Conservation (phyloP, 1,140 invertebrate species). For the Leptinotarsa defecta region DNA sequence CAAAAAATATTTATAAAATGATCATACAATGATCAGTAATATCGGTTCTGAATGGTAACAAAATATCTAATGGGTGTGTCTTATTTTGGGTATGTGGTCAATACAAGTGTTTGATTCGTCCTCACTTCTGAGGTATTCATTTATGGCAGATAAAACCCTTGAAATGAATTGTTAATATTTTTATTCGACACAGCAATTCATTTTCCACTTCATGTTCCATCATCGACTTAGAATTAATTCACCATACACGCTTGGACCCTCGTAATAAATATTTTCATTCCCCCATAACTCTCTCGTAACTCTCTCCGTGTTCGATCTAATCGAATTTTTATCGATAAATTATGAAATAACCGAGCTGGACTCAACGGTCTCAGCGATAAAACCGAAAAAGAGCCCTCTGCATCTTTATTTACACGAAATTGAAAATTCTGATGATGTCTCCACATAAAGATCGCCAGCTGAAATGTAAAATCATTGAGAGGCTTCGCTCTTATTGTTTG, state of each 20-base stretch:
- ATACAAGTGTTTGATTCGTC: too few relatives aligned
- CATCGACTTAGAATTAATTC: neutral
- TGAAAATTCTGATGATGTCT: slow-evolving; percentile 1
- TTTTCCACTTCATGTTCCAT: too few relatives aligned
- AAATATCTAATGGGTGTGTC: too few relatives aligned
- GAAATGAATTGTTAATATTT: too few relatives aligned
- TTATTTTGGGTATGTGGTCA: too few relatives aligned
- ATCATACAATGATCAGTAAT: too few relatives aligned
- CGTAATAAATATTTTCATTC: neutral
- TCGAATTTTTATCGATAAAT: slow-evolving; percentile 8
- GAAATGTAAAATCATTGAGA: neutral
- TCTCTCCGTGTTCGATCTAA: neutral
- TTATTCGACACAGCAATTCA: too few relatives aligned
- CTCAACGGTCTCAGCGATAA: neutral
- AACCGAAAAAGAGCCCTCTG: neutral
- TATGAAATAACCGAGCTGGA: neutral
- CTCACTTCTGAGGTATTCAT: too few relatives aligned
- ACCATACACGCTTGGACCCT: neutral
- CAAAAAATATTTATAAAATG: too few relatives aligned
- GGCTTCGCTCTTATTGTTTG: neutral
- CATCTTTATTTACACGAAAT: slow-evolving; percentile 5
- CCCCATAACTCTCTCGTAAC: neutral
- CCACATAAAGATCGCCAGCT: neutral
- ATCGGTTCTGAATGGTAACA: too few relatives aligned
- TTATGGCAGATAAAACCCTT: too few relatives aligned